A percentile compares a stretch with the other conserved stretches of the same genome.
Evolutionary conservation across 2,888 invertebrate species (phyloP).

Genomic region (Apotomis betuletana): DNA sequence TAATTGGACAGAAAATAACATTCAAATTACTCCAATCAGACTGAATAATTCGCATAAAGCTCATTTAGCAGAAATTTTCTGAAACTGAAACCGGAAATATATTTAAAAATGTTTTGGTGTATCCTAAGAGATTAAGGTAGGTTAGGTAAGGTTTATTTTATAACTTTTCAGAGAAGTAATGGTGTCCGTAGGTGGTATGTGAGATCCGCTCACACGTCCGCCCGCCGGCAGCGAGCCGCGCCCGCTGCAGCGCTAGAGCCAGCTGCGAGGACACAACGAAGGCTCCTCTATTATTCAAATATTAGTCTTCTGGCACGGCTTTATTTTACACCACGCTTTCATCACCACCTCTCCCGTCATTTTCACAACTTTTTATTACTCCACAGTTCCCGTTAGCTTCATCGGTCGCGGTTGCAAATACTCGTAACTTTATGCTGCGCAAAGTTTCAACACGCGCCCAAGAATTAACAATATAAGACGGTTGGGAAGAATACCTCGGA

Average conservation of each 20-base stretch:
- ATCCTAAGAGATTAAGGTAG: too few relatives aligned
- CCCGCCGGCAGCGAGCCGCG: constrained; percentile 10
- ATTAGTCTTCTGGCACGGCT: constrained; percentile 54
- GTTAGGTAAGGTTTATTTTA: too few relatives aligned
- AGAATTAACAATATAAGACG: background rate
- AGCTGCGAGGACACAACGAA: constrained; percentile 40
- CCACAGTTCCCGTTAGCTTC: constrained; percentile 21
- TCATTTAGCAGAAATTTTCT: too few relatives aligned
- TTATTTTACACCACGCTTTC: constrained; percentile 49
- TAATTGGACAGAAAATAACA: too few relatives aligned
- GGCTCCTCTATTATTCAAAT: constrained; percentile 51
- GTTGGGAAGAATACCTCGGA: background rate
- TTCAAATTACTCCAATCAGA: too few relatives aligned
- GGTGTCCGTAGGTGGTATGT: too few relatives aligned
- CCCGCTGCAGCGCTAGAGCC: constrained; percentile 25
- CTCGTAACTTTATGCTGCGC: constrained; percentile 19
- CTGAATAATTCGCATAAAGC: too few relatives aligned
- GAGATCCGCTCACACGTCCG: too few relatives aligned
- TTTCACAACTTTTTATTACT: constrained; percentile 40
- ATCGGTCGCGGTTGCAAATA: constrained; percentile 21
- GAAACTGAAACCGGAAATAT: too few relatives aligned
- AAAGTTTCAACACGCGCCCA: background rate
- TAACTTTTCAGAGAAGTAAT: too few relatives aligned
- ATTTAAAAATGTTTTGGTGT: too few relatives aligned
- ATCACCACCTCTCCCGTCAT: constrained; percentile 28